phyloP scores from a whole-genome alignment of 2,888 invertebrate genomes.

The Macrosoma leucophasiata region DNA sequence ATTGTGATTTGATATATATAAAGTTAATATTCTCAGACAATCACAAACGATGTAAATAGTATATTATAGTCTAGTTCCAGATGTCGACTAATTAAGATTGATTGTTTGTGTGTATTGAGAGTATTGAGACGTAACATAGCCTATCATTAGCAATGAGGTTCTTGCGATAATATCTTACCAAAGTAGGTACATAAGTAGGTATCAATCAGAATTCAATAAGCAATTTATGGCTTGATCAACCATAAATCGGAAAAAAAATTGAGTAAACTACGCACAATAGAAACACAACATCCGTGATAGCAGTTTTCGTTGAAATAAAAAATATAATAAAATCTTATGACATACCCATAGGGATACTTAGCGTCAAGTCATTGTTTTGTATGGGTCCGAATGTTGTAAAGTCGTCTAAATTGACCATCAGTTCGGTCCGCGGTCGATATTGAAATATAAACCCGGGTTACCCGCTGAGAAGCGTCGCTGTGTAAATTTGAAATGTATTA shows the following conservation, averaged over 20 bases:
- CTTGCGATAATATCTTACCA: too few relatives aligned
- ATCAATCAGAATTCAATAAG: background rate
- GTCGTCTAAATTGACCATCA: conserved; percentile 44
- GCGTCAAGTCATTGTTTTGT: conserved; percentile 45
- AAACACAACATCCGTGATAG: conserved; percentile 4
- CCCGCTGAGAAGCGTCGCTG: conserved; percentile 48
- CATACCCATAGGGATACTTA: background rate
- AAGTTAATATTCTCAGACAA: too few relatives aligned
- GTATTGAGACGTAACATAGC: too few relatives aligned
- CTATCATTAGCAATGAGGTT: too few relatives aligned
- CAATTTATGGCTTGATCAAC: background rate
- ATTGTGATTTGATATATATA: too few relatives aligned
- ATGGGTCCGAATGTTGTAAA: conserved; percentile 44
- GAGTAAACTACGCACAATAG: background rate
- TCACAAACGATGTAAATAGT: too few relatives aligned
- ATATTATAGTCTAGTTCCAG: too few relatives aligned
- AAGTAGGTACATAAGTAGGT: background rate
- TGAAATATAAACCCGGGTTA: conserved; percentile 37
- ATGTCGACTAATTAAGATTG: too few relatives aligned
- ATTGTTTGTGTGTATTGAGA: too few relatives aligned
- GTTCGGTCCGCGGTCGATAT: conserved; percentile 41
- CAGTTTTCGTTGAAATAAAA: background rate
- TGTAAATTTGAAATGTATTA: conserved; percentile 35
- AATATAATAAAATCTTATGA: background rate
- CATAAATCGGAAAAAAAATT: background rate